phyloP scores from a whole-genome alignment of 2,113 vertebrate species.

The Chunga burmeisteri region DNA sequence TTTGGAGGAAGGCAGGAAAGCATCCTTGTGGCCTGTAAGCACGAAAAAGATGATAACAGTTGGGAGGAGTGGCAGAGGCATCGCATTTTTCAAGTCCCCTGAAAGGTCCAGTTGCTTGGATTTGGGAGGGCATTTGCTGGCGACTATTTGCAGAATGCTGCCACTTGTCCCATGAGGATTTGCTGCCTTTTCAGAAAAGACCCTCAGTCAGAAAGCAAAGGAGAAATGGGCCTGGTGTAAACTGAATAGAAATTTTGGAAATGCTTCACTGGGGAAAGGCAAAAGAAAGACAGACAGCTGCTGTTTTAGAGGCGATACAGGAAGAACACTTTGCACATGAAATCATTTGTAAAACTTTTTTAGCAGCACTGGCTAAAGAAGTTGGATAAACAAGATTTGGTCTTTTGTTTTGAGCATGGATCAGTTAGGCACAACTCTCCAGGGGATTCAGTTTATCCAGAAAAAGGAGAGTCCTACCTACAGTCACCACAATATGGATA shows the following conservation, averaged over 20 bases:
- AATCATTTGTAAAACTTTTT: background rate
- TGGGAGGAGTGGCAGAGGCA: background rate
- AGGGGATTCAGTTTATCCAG: background rate
- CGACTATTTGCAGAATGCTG: background rate
- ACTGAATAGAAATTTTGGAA: background rate
- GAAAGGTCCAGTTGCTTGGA: background rate
- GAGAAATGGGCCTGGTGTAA: background rate
- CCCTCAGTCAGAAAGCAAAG: background rate
- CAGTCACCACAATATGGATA: background rate
- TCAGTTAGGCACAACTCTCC: background rate
- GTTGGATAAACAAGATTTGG: background rate
- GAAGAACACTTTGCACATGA: background rate
- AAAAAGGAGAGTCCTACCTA: background rate
- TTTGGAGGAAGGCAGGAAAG: background rate
- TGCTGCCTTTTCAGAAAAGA: background rate
- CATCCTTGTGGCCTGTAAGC: background rate
- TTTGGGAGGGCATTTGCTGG: background rate
- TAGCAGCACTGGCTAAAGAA: background rate
- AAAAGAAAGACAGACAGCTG: background rate
- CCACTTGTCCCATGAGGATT: background rate
- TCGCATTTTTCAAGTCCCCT: slow-evolving; percentile 7
- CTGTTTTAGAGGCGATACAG: background rate
- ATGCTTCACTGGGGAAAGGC: background rate
- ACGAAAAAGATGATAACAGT: background rate
- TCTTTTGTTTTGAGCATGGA: background rate